Base-by-base conservation (phyloP, 2,888 invertebrate species). In the Himalopsyche tibetana region DNA sequence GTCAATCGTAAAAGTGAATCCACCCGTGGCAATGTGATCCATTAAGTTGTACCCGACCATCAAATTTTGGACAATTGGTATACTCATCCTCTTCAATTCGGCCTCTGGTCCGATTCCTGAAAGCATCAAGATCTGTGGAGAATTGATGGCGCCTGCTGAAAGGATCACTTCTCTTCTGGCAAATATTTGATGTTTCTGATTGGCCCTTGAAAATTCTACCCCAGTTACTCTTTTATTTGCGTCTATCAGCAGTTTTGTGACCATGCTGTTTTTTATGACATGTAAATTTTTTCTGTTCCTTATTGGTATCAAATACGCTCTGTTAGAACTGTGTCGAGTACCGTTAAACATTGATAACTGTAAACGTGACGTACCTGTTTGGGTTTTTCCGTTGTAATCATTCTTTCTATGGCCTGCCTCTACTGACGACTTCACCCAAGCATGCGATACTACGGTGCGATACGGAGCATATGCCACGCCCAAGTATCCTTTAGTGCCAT, bases 111-210 rank as follows among this genome's bases (percentile, higher is more conserved):
- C 96, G 11, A 97, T 94, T 5, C 97, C 97, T 4, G 97, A 97
- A 19, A 97, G 91, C 95, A 97, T 95, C 28, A 98, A 91, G 8
- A 97, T 90, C 90, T 97, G 96, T 0, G 97, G 96, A 8, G 96
- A 94, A 91, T 96, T 96, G 55, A 97, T 94, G 5, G 96, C 94
- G 6, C 97, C 97, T 0, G 96, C 96, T 69, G 95, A 94, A 56
- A 97, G 89, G 85, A 97, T 96, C 0, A 97, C 95, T 91, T 96
- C 96, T 90, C 94, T 96, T 74, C 92, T 94, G 3, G 95, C 96
- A 89, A 93, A 91, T 80, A 95, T 94, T 88, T 92, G 92, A 88
- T 92, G 93, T 88, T 92, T 92, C 82, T 90, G 92, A 2, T 93
- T 93, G 38, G 92, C 91, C 90, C 94, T 94, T 69, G 93, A 91